Evolutionary conservation across 1,140 invertebrate genomes (phyloP).

Genomic region (Dufourea novaeangliae): DNA sequence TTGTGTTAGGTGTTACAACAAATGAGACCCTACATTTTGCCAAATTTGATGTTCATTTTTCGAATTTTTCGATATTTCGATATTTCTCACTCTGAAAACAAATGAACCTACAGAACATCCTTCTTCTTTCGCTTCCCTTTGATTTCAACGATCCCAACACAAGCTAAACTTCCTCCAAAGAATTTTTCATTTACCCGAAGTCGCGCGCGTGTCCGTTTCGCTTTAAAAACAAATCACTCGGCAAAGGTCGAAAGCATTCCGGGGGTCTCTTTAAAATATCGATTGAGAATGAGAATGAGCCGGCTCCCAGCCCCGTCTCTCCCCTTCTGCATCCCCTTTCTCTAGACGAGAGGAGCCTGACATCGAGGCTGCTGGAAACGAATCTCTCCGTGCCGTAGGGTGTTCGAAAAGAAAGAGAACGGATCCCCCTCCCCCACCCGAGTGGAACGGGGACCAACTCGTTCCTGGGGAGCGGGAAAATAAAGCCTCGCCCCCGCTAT

Average conservation of each 20-base stretch:
- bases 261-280: slow-evolving; percentile 65
- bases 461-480: slow-evolving; percentile 1
- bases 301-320: not conserved
- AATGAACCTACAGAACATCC: too few relatives aligned
- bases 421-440: too few relatives aligned
- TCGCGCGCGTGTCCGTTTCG: not conserved
- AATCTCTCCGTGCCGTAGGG: slow-evolving; percentile 48
- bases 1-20: too few relatives aligned
- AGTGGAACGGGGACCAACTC: not conserved
- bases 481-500: slow-evolving; percentile 25
- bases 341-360: not conserved
- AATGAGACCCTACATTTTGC: too few relatives aligned
- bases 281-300: slow-evolving; percentile 52
- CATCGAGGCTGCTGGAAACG: slow-evolving; percentile 36
- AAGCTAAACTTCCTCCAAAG: too few relatives aligned
- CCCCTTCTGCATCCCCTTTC: not conserved
- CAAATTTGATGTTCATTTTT: too few relatives aligned
- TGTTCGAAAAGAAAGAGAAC: slow-evolving; percentile 15
- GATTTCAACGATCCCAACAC: too few relatives aligned
- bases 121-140: too few relatives aligned
- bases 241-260: slow-evolving; percentile 12
- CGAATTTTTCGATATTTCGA: too few relatives aligned
- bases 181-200: slow-evolving; percentile 6
- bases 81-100: too few relatives aligned
- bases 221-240: slow-evolving; percentile 33